Evolutionary conservation across 2,113 vertebrate species (phyloP).

Genomic region (Neopipo cinnamomea): DNA sequence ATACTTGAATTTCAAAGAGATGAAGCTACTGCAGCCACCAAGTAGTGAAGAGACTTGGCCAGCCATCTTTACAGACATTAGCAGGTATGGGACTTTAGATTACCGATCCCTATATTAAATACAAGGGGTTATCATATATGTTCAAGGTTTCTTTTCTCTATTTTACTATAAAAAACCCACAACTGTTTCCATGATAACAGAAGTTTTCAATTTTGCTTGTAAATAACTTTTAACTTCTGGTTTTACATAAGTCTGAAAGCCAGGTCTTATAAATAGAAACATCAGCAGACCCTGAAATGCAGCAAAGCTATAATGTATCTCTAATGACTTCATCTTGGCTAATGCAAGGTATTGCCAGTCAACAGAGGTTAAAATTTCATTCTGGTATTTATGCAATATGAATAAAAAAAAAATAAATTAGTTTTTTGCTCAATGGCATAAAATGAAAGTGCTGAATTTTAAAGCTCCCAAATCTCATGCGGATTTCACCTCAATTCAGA

Average conservation of each 20-base stretch:
- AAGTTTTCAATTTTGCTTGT: not conserved
- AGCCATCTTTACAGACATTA: not conserved
- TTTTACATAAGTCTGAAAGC: not conserved
- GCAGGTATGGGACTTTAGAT: not conserved
- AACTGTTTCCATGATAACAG: not conserved
- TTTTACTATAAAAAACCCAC: not conserved
- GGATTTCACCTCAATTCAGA: conserved; percentile 17
- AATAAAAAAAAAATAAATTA: conserved; percentile 16
- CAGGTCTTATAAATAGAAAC: not conserved
- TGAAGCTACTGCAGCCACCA: not conserved
- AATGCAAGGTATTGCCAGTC: conserved; percentile 6
- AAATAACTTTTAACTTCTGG: not conserved
- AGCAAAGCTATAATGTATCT: not conserved
- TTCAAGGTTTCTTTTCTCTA: not conserved
- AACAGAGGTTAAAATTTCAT: conserved; percentile 49
- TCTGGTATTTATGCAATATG: conserved; percentile 42
- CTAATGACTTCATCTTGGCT: conserved; percentile 25
- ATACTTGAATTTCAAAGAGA: not conserved
- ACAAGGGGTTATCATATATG: not conserved
- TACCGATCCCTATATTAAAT: not conserved
- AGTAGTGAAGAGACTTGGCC: not conserved
- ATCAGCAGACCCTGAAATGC: not conserved
- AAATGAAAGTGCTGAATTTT: conserved; percentile 47
- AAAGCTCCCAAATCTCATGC: not conserved
- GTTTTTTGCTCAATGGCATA: conserved; percentile 41